Conservation (phyloP, 2,113 vertebrate species). For the Podarcis cretensis region DNA sequence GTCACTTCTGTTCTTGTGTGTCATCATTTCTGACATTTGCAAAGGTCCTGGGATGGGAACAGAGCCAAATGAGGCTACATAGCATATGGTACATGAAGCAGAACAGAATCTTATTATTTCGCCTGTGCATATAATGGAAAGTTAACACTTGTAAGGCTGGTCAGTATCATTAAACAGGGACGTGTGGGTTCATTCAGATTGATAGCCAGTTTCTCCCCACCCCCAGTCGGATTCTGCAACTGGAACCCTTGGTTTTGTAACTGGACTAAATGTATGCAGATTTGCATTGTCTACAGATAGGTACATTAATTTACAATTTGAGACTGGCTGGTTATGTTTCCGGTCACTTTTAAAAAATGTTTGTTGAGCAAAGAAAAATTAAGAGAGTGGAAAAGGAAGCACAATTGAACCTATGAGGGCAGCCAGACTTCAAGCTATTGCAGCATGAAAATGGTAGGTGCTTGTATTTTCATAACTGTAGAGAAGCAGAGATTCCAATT, state of each 20-base stretch:
- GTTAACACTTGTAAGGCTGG: neutral
- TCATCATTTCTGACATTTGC: constrained; percentile 11
- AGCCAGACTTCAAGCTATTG: too few relatives aligned
- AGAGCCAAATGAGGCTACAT: neutral
- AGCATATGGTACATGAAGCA: constrained; percentile 5
- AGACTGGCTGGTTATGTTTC: neutral
- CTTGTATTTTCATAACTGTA: neutral
- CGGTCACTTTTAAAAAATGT: neutral
- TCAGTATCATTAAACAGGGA: neutral
- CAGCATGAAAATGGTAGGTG: neutral
- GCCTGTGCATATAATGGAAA: neutral
- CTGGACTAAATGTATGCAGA: neutral
- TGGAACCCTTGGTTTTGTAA: neutral
- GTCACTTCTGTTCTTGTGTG: neutral
- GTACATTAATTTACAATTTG: neutral
- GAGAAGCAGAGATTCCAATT: neutral
- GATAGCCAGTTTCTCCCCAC: too few relatives aligned
- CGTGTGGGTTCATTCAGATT: neutral
- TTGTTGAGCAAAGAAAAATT: neutral
- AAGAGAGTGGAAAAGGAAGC: neutral
- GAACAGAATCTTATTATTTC: constrained; percentile 3
- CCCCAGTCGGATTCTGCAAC: neutral
- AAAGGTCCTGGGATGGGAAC: constrained; percentile 6
- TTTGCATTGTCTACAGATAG: neutral
- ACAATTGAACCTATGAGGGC: neutral